These are phyloP conservation scores for Panulirus ornatus DNA, from an alignment of 1,140 invertebrate species.

Conservation along the genomic window DNA sequence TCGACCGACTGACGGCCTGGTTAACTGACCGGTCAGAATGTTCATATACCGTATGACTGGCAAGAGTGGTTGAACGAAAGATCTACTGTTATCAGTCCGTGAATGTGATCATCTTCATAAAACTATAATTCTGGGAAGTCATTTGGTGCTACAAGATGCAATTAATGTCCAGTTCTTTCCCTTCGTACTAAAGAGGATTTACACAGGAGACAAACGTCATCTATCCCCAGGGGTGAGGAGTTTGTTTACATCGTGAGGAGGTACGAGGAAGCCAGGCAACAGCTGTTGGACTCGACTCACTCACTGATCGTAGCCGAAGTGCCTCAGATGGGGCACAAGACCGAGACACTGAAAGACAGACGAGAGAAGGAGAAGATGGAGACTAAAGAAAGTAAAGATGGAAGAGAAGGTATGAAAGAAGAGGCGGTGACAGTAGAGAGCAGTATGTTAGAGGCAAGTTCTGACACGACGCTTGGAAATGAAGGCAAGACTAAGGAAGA, in stretches of 20 bases:
- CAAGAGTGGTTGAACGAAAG: background rate
- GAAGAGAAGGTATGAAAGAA: background rate
- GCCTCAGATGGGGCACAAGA: background rate
- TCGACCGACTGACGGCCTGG: no score
- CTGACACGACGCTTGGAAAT: background rate
- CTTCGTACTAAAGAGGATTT: background rate
- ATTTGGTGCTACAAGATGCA: background rate
- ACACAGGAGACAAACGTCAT: no score
- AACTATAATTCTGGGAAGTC: background rate
- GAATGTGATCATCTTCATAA: background rate
- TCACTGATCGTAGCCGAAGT: constrained; percentile 6
- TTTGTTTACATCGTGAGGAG: constrained; percentile 6
- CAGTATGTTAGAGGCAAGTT: background rate
- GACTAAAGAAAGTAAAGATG: no score
- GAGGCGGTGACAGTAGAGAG: background rate
- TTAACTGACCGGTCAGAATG: no score
- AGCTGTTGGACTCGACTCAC: background rate
- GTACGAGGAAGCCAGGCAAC: background rate
- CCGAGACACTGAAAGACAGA: background rate
- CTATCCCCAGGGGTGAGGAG: constrained; percentile 8
- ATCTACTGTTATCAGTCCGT: background rate
- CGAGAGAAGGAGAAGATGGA: background rate
- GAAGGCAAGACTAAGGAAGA: background rate
- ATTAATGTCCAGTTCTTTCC: background rate
- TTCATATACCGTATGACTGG: background rate